phyloP scores from a whole-genome alignment of 1,140 invertebrate genomes.

The Oryctes rhinoceros region DNA sequence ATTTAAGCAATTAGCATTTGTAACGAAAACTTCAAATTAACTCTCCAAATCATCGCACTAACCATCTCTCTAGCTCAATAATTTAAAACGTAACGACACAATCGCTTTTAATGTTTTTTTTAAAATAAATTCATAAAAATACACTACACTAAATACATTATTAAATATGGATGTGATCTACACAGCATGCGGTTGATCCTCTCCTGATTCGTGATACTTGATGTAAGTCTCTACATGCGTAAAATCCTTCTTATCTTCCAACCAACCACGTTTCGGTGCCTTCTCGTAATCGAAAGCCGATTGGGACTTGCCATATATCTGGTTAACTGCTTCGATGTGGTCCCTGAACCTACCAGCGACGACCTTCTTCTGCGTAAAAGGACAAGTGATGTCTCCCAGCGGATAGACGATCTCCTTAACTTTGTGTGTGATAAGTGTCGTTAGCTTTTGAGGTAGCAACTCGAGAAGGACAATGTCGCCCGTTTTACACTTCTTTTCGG shows the following conservation, averaged over 20 bases:
- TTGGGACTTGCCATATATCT: conserved; percentile 75
- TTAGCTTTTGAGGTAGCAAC: conserved; percentile 74
- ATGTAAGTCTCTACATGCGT: conserved; percentile 77
- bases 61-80: no score
- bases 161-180: conserved; percentile 47
- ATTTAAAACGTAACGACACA: no score
- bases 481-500: conserved; percentile 76
- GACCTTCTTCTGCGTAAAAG: conserved; percentile 82
- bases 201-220: conserved; percentile 76
- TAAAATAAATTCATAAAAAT: not conserved
- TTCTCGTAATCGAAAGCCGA: conserved; percentile 78
- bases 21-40: no score
- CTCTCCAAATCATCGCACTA: no score
- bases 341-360: conserved; percentile 77
- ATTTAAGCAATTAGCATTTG: no score
- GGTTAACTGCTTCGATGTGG: conserved; percentile 71
- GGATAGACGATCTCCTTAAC: conserved; percentile 82
- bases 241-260: conserved; percentile 83
- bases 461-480: conserved; percentile 85
- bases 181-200: conserved; percentile 74
- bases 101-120: no score
- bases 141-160: not conserved
- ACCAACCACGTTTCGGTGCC: conserved; percentile 79
- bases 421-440: conserved; percentile 79
- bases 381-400: conserved; percentile 83